phyloP scores from a whole-genome alignment of 2,888 invertebrate genomes.

The Girardia tigrina region DNA sequence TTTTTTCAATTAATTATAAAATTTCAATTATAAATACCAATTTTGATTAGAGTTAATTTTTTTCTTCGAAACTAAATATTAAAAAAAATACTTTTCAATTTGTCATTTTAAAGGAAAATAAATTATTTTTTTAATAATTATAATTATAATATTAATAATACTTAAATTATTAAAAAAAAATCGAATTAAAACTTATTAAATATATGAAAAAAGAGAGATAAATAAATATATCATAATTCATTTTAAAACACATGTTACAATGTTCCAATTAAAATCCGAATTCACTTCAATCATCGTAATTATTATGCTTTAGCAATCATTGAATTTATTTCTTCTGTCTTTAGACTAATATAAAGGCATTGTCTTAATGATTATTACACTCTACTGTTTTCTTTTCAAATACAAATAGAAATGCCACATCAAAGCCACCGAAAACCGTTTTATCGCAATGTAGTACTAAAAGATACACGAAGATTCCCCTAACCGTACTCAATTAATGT shows the following conservation, averaged over 20 bases:
- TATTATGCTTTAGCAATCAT: slow-evolving; percentile 20
- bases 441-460: neutral
- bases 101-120: neutral
- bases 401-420: slow-evolving; percentile 13
- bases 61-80: neutral
- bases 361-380: slow-evolving; percentile 18
- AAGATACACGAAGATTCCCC: neutral
- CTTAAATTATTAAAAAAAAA: neutral
- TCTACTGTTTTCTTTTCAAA: slow-evolving; percentile 20
- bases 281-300: slow-evolving; percentile 16
- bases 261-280: slow-evolving; percentile 23
- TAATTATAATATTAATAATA: neutral
- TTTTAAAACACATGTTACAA: slow-evolving; percentile 16
- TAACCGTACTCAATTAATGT: slow-evolving; percentile 20
- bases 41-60: neutral
- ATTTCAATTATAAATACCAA: too few species aligned
- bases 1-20: too few species aligned
- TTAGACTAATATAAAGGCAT: slow-evolving; percentile 23
- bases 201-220: too few species aligned
- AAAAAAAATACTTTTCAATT: neutral
- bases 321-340: slow-evolving; percentile 13
- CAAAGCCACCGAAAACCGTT: slow-evolving; percentile 20
- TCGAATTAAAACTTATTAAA: too few species aligned
- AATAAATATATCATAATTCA: neutral
- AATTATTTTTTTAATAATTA: neutral